Base-by-base conservation (phyloP, 1,140 invertebrate species). In the Ceratina calcarata region DNA sequence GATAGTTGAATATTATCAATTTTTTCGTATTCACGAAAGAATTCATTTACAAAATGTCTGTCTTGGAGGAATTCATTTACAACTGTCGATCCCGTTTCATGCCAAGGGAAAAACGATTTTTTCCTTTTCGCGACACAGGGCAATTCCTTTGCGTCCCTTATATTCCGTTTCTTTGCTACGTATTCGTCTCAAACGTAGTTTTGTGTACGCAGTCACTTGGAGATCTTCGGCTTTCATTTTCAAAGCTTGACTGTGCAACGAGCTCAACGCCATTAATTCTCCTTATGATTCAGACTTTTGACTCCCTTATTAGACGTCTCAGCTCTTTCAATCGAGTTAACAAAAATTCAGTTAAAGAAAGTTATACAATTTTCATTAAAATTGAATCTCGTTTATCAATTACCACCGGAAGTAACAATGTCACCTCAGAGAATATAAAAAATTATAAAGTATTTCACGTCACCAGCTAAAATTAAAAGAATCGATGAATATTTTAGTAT, bases 11-110 rank as follows among this genome's bases (percentile, higher is more conserved):
- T 10, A 10, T 45, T 45, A 0, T 10, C 37, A 10, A 45, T 45
- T 3, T 45, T n/a, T 10, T 10, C 37, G 27, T 32, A 1, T 32
- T 45, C 37, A 10, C 37, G 6, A 10, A 45, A 10, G 37, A 45
- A 45, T 45, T 45, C 37, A 45, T 45, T 45, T 45, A 45, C 37
- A 73, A 62, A 60, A 53, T 73, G 49, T 72, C 58, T 49, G 24
- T 24, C 18, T 15, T 18, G 45, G 24, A 72, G 61, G 37, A 16
- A 72, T 61, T 70, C 58, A 49, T 8, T 49, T 61, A 24, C 37
- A 62, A 72, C 37, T 24, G 70, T 72, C 70, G 57, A 72, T 61
- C 32, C 45, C 58, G 37, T 72, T 61, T 61, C 15, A 22, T 16
- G n/a, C 4, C 22, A 18, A 37, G 16, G 27, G 13, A 58, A 22